phyloP scores from a whole-genome alignment of 2,113 vertebrate genomes.

The Pteropus alecto region DNA sequence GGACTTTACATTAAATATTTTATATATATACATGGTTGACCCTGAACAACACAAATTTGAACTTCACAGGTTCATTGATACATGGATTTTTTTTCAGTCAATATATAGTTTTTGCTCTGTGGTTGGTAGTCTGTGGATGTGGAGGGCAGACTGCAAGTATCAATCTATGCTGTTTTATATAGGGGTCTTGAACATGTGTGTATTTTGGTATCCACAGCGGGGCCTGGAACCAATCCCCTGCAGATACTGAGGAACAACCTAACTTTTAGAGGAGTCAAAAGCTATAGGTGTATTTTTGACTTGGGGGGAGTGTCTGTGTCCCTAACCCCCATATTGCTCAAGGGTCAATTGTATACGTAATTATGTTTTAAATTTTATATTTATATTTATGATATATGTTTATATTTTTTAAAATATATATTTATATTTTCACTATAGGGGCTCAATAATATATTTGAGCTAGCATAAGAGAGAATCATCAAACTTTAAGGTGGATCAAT shows the following conservation, averaged over 20 bases:
- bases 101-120: not conserved
- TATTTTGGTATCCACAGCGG: not conserved
- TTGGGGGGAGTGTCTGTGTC: not conserved
- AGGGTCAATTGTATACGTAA: not conserved
- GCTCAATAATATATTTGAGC: no score
- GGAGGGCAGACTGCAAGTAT: no score
- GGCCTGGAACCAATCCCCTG: not conserved
- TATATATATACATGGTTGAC: not conserved
- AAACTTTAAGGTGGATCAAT: no score
- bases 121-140: no score
- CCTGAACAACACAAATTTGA: not conserved
- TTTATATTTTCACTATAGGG: no score
- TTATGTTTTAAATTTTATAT: not conserved
- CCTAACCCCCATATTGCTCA: not conserved
- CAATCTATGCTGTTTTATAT: no score
- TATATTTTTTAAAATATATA: no score
- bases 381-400: not conserved
- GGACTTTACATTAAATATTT: not conserved
- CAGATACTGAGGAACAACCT: not conserved
- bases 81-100: not conserved
- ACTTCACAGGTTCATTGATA: not conserved
- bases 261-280: not conserved
- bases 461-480: no score
- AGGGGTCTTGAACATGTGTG: not conserved
- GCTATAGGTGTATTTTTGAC: not conserved